Conservation (phyloP, 2,797 vertebrate genomes). For the Aeoliscus strigatus region DNA sequence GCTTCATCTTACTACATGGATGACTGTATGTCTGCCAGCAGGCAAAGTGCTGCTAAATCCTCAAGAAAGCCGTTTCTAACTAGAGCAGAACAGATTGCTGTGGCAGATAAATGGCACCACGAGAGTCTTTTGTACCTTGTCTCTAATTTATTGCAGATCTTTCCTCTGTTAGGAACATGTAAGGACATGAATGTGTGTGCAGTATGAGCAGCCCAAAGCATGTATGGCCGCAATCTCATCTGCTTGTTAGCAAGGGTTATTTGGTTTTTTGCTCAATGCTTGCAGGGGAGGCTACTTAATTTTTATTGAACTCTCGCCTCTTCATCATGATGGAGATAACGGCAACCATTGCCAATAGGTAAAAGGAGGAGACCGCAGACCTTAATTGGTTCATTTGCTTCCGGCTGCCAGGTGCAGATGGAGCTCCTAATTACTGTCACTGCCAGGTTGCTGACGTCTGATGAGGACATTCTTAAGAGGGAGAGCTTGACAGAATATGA, state of each 20-base stretch:
- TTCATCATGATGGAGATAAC: conserved; percentile 62
- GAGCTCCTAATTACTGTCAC: conserved; percentile 78
- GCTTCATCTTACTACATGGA: conserved; percentile 18
- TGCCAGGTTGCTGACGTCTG: conserved; percentile 75
- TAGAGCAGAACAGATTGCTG: too few species aligned
- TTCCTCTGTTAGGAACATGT: too few species aligned
- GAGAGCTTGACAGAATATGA: conserved; percentile 64
- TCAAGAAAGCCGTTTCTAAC: conserved; percentile 14
- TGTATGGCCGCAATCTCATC: too few species aligned
- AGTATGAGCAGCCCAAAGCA: too few species aligned
- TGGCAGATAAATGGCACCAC: conserved; percentile 21
- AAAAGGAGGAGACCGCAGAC: conserved; percentile 53
- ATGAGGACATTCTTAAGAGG: conserved; percentile 77
- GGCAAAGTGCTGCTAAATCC: conserved; percentile 6
- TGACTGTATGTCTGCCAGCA: neutral
- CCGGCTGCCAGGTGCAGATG: conserved; percentile 78
- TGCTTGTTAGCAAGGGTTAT: too few species aligned
- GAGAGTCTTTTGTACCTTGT: conserved; percentile 26
- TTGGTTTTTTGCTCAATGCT: too few species aligned
- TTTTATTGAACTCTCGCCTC: conserved; percentile 45
- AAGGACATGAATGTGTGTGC: too few species aligned
- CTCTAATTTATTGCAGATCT: conserved; percentile 15
- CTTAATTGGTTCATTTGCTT: conserved; percentile 64
- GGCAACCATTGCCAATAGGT: conserved; percentile 56
- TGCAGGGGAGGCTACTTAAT: conserved; percentile 66